A percentile compares a stretch with the other conserved stretches of the same genome.
Evolutionary conservation across 1,140 invertebrate genomes (phyloP).

Genomic region (Formica exsecta): DNA sequence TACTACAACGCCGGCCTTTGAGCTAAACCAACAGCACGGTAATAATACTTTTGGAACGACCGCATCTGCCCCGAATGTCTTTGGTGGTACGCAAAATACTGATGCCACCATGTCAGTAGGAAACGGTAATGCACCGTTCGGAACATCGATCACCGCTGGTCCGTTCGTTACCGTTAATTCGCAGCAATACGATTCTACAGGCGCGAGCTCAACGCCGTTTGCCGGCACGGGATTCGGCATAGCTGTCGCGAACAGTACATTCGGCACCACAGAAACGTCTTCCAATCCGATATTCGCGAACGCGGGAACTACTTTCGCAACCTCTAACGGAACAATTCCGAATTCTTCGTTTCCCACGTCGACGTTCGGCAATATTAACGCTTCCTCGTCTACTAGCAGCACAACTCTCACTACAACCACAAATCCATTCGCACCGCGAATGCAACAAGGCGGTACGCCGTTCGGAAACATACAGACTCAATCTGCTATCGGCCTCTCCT

Average conservation of each 20-base stretch:
- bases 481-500: constrained; percentile 31
- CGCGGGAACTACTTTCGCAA: constrained; percentile 59
- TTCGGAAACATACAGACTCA: constrained; percentile 72
- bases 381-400: constrained; percentile 25
- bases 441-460: constrained; percentile 58
- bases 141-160: constrained; percentile 57
- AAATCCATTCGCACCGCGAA: constrained; percentile 71
- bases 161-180: constrained; percentile 67
- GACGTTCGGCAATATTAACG: constrained; percentile 43
- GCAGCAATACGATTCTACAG: constrained; percentile 63
- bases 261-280: constrained; percentile 57
- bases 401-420: constrained; percentile 45
- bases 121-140: constrained; percentile 15
- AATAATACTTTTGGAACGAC: constrained; percentile 60
- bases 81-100: constrained; percentile 11
- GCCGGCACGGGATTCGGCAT: constrained; percentile 59
- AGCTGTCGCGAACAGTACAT: not conserved
- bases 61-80: constrained; percentile 37
- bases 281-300: constrained; percentile 45
- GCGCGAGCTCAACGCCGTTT: constrained; percentile 47
- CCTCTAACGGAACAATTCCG: not conserved
- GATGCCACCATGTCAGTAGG: constrained; percentile 18
- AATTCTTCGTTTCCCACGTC: constrained; percentile 53
- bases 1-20: constrained; percentile 26
- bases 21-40: constrained; percentile 29